Evolutionary conservation across 2,888 invertebrate species (phyloP).

Genomic region (Pollenia labialis): DNA sequence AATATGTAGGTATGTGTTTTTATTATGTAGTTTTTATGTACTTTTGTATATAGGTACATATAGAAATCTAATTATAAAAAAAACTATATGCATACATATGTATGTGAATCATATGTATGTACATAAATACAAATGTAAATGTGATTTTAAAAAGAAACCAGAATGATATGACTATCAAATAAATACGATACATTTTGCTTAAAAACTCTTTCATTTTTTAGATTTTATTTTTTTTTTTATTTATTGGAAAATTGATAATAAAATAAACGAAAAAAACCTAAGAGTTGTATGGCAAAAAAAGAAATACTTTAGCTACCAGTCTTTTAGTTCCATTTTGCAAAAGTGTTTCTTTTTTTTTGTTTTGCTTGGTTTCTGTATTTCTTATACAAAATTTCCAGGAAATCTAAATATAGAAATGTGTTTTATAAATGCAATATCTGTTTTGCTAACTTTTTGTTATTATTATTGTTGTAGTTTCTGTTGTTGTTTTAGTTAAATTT

Average conservation of each 20-base stretch:
- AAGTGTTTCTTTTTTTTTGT: constrained; percentile 35
- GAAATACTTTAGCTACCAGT: constrained; percentile 29
- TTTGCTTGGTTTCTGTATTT: constrained; percentile 38
- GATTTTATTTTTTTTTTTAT: background rate
- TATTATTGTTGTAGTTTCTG: constrained; percentile 23
- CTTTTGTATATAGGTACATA: background rate
- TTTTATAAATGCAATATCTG: constrained; percentile 69
- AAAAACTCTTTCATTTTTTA: background rate
- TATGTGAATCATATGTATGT: too few species aligned
- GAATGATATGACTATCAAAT: background rate
- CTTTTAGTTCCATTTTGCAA: constrained; percentile 29
- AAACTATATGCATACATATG: background rate
- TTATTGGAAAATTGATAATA: constrained; percentile 25
- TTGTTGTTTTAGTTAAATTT: constrained; percentile 15
- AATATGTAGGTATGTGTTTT: background rate
- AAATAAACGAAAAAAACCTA: constrained; percentile 21
- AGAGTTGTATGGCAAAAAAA: constrained; percentile 27
- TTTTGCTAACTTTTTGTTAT: constrained; percentile 50
- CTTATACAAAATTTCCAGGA: constrained; percentile 63
- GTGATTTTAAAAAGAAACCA: background rate
- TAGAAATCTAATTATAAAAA: background rate
- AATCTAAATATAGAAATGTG: constrained; percentile 68
- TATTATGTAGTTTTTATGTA: constrained; percentile 24
- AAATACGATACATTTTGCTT: background rate
- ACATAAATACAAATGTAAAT: background rate